Base-by-base conservation (phyloP, 2,113 vertebrate genomes). In the Phocoena phocoena region DNA sequence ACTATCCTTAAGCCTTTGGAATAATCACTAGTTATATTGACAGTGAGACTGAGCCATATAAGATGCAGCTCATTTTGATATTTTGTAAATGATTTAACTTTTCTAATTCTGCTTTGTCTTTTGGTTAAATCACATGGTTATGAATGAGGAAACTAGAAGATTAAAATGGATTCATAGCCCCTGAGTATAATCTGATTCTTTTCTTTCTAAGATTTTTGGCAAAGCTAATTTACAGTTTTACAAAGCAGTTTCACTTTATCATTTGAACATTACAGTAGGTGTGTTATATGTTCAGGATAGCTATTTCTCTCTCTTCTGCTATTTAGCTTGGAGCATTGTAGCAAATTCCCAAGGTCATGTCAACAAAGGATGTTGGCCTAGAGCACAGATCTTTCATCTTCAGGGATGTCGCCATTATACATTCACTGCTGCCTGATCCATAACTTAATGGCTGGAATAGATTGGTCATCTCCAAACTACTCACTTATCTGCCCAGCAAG, bases 101-200 rank as follows among this genome's bases (percentile, higher is more conserved):
- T 94, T 79, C 58, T 93, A 53, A 86, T 94, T 93, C 60, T 95
- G 41, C 44, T 79, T 83, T 84, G 67, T 93, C n/a, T 87, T 85
- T 25, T 50, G 50, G 14, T 47, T 50, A 95, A 20, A 55, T 79
- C 50, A 55, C 9, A 36, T 31, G 50, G 92, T 93, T 79, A 92
- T 73, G 41, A 87, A 47, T 89, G 36, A 93, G 53, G 76, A 96
- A 88, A 73, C 65, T 13, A 53, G 23, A 86, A 74, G 21, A 94
- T 76, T 82, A 68, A 93, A 83, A 85, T 58, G 58, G 11, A 77
- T 33, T 96, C 65, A 31, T 73, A 76, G n/a, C 68, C 44, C 25
- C 31, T 95, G 26, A 92, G 71, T 79, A 63, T 50, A 91, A 96
- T 85, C 65, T 94, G 83, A 60, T 88, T 92, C 25, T 88, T 93